Percentiles rank a stretch among this genome's conserved stretches.
phyloP scores from a whole-genome alignment of 2,797 vertebrate species.

The Paratrypauchen microcephalus region DNA sequence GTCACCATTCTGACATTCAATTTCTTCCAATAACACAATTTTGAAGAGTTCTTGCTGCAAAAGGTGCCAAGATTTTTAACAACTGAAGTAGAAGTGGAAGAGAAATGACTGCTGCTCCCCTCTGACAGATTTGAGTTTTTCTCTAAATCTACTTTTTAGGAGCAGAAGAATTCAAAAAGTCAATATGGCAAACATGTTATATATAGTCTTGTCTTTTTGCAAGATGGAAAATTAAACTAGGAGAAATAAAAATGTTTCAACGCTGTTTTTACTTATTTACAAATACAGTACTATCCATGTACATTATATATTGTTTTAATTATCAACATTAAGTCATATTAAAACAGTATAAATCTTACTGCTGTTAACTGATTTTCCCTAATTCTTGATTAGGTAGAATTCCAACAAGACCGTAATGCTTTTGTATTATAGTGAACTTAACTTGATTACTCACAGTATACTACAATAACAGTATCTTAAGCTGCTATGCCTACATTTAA shows the following conservation, averaged over 20 bases:
- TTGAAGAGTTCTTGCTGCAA: constrained; percentile 2
- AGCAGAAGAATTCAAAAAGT: neutral
- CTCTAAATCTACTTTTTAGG: neutral
- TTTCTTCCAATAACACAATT: constrained; percentile 3
- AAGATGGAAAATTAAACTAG: no score
- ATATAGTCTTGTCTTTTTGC: no score
- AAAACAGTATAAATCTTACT: no score
- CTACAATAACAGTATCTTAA: neutral
- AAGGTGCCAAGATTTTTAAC: neutral
- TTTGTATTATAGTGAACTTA: no score
- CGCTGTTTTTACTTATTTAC: no score
- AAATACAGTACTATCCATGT: no score
- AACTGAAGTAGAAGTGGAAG: neutral
- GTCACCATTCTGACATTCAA: neutral
- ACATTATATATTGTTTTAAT: no score
- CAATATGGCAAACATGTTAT: neutral
- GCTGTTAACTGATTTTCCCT: no score
- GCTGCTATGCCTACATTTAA: neutral
- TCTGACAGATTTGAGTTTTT: neutral
- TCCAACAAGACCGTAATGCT: no score
- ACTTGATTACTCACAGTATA: neutral
- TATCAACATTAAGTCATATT: no score
- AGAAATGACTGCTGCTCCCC: neutral
- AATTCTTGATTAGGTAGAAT: no score
- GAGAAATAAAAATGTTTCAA: no score